These are phyloP conservation scores for Chirona hameri DNA, from an alignment of 2,888 invertebrate genomes.

Conservation along the genomic window DNA sequence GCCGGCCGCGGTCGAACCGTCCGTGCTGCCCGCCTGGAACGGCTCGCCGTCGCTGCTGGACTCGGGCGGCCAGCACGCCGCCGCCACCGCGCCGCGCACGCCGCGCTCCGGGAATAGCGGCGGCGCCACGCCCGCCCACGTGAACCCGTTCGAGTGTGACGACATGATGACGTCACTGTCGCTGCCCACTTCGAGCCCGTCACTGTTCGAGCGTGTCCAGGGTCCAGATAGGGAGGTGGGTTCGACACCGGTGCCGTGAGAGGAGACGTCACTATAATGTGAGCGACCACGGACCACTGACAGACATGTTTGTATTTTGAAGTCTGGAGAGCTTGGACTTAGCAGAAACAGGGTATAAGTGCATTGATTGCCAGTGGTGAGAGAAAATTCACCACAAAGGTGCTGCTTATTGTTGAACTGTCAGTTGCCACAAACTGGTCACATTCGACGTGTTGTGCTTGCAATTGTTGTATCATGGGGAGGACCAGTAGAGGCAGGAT, in stretches of 20 bases:
- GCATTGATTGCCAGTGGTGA: too few species aligned
- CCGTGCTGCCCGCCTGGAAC: background rate
- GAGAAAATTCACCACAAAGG: too few species aligned
- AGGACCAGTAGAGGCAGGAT: too few species aligned
- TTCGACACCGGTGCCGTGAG: background rate
- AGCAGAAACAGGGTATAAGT: too few species aligned
- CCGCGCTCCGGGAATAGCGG: background rate
- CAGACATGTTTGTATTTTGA: too few species aligned
- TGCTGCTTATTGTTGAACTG: too few species aligned
- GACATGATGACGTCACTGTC: background rate
- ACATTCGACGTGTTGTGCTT: too few species aligned
- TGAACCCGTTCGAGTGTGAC: slow-evolving; percentile 24
- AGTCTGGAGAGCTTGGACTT: too few species aligned
- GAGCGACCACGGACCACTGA: too few species aligned
- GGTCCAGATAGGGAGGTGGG: background rate
- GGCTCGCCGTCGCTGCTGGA: background rate
- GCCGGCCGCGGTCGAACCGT: background rate
- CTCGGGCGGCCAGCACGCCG: background rate
- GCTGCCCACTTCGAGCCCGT: slow-evolving; percentile 12
- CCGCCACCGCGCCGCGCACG: background rate
- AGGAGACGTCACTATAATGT: too few species aligned
- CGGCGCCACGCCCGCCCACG: background rate
- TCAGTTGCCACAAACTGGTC: too few species aligned
- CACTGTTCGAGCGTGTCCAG: background rate
- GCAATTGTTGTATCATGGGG: too few species aligned